phyloP scores from a whole-genome alignment of 1,140 invertebrate species.

The Pseudomyrmex cubaensis region DNA sequence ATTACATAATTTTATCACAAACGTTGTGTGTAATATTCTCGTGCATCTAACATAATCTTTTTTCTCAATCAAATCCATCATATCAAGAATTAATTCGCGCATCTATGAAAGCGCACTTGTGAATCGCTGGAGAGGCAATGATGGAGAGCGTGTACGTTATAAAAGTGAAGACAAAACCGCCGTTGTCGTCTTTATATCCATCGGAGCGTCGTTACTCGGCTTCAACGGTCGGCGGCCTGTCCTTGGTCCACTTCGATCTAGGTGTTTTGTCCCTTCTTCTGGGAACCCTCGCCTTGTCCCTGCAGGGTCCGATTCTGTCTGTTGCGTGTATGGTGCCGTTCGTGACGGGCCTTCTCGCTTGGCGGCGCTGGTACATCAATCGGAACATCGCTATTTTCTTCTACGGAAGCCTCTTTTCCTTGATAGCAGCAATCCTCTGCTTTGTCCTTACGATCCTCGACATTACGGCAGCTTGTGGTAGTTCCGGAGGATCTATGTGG shows the following conservation, averaged over 20 bases:
- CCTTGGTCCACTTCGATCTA: constrained; percentile 87
- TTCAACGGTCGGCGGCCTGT: constrained; percentile 88
- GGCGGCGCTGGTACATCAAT: constrained; percentile 88
- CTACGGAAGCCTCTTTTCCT: constrained; percentile 76
- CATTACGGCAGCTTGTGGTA: constrained; percentile 58
- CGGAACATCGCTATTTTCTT: constrained; percentile 88
- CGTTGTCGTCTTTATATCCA: constrained; percentile 86
- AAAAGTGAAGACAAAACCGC: constrained; percentile 87
- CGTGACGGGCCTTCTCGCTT: constrained; percentile 86
- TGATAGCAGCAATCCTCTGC: constrained; percentile 69
- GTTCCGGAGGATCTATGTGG: constrained; percentile 41
- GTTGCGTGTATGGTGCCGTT: constrained; percentile 85
- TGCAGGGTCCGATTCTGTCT: constrained; percentile 85
- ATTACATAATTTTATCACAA: neutral
- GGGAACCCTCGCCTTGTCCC: constrained; percentile 83
- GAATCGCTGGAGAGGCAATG: constrained; percentile 64
- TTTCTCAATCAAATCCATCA: neutral
- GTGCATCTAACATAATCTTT: neutral
- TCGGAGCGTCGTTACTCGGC: constrained; percentile 89
- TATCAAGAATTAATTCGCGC: neutral
- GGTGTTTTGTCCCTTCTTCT: constrained; percentile 85
- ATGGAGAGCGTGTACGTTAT: constrained; percentile 89
- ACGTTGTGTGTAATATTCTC: neutral
- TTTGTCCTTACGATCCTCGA: constrained; percentile 72
- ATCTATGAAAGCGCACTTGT: neutral